Percentiles rank a stretch among this genome's conserved stretches.
These are phyloP conservation scores for Pygoscelis adeliae DNA, from an alignment of 2,113 vertebrate genomes.

Conservation along the genomic window DNA sequence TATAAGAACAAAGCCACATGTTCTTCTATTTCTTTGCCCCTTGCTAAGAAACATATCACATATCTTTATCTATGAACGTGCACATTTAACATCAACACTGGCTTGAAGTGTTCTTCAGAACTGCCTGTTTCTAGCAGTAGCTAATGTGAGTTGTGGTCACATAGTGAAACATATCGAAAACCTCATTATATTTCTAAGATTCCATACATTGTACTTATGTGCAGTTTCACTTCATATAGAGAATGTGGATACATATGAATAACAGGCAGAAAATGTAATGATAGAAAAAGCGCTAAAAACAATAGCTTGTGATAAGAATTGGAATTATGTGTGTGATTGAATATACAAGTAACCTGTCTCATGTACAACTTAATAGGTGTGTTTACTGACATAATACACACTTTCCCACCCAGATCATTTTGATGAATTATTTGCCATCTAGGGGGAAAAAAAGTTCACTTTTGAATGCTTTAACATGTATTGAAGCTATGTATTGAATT, in stretches of 20 bases:
- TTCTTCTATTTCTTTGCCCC: background rate
- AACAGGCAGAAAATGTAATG: background rate
- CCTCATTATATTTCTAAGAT: background rate
- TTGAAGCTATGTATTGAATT: background rate
- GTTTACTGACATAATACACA: background rate
- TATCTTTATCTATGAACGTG: background rate
- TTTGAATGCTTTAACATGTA: background rate
- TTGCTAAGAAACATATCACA: background rate
- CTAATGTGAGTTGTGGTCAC: background rate
- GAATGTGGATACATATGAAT: background rate
- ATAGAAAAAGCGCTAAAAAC: background rate
- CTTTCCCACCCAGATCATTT: background rate
- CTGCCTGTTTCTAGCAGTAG: background rate
- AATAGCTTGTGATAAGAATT: background rate
- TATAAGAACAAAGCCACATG: background rate
- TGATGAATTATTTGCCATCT: background rate
- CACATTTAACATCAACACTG: background rate
- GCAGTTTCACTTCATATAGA: background rate
- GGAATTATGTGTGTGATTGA: background rate
- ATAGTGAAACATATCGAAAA: background rate
- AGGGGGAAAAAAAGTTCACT: background rate
- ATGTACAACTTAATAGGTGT: background rate
- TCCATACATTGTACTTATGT: background rate
- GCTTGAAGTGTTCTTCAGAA: background rate
- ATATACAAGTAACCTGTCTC: background rate